A percentile compares a stretch with the other conserved stretches of the same genome.
Conservation (phyloP, 2,113 vertebrate species). For the Sinocyclocheilus grahami region DNA sequence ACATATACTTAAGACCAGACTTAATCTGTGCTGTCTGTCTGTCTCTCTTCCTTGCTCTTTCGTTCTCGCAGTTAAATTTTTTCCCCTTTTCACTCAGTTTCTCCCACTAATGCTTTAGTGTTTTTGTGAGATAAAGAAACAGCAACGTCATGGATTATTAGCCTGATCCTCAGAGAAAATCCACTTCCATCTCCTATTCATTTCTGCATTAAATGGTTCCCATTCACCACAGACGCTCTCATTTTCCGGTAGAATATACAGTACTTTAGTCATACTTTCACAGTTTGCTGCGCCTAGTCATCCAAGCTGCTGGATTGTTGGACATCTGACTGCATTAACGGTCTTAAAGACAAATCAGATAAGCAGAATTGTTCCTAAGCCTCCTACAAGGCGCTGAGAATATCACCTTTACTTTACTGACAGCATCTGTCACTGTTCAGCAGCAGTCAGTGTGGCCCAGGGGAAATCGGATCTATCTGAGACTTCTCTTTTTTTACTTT, state of each 20-base stretch:
- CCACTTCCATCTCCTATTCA: too few relatives aligned
- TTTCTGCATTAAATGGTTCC: too few relatives aligned
- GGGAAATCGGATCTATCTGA: not conserved
- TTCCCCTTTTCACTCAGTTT: too few relatives aligned
- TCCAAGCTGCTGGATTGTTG: not conserved
- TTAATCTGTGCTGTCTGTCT: too few relatives aligned
- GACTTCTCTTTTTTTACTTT: too few relatives aligned
- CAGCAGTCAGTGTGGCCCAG: not conserved
- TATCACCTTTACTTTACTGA: slow-evolving; percentile 19
- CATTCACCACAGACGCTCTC: not conserved
- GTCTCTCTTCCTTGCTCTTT: too few relatives aligned
- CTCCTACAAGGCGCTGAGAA: not conserved
- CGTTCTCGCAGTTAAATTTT: too few relatives aligned
- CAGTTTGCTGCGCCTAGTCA: not conserved
- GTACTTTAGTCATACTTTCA: slow-evolving; percentile 23
- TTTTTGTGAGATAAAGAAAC: too few relatives aligned
- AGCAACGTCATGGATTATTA: too few relatives aligned
- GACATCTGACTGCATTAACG: slow-evolving; percentile 38
- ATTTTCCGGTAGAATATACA: not conserved
- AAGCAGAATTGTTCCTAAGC: slow-evolving; percentile 32
- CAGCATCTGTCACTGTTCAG: slow-evolving; percentile 18
- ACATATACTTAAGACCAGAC: too few relatives aligned
- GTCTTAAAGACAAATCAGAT: slow-evolving; percentile 37
- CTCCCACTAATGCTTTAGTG: too few relatives aligned
- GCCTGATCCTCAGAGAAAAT: too few relatives aligned